A percentile compares a stretch with the other conserved stretches of the same genome.
Conservation (phyloP, 2,888 invertebrate species). For the Drosophila parthenogenetica region DNA sequence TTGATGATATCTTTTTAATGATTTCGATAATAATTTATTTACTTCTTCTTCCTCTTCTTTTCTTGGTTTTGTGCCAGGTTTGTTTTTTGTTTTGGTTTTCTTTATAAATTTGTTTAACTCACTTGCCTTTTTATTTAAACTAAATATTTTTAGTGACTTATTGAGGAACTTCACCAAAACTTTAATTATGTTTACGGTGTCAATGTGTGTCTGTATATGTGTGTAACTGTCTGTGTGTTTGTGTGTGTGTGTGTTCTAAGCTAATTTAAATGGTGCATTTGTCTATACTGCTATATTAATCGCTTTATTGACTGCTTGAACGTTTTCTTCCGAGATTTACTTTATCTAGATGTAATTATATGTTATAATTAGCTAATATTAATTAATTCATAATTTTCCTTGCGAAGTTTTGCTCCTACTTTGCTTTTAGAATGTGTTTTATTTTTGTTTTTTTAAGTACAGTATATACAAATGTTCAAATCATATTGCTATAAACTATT, state of each 20-base stretch:
- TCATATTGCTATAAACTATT: conserved; percentile 43
- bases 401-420: conserved; percentile 85
- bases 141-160: conserved; percentile 54
- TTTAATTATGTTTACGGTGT: conserved; percentile 54
- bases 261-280: conserved; percentile 55
- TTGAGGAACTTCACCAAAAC: conserved; percentile 77
- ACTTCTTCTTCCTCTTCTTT: neutral
- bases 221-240: conserved; percentile 40
- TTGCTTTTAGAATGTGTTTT: conserved; percentile 65
- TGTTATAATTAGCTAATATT: conserved; percentile 67
- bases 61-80: conserved; percentile 62
- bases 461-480: conserved; percentile 68
- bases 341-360: conserved; percentile 51
- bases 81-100: conserved; percentile 37
- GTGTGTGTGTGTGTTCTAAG: conserved; percentile 37
- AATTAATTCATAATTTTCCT: conserved; percentile 59
- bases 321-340: conserved; percentile 50
- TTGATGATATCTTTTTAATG: conserved; percentile 68
- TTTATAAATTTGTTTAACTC: conserved; percentile 28
- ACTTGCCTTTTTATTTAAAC: conserved; percentile 48
- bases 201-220: conserved; percentile 33
- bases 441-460: conserved; percentile 23
- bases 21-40: conserved; percentile 42
- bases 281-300: conserved; percentile 37
- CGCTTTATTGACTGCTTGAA: conserved; percentile 72